Evolutionary conservation across 2,888 invertebrate genomes (phyloP).

Genomic region (Drosophila algonquin): DNA sequence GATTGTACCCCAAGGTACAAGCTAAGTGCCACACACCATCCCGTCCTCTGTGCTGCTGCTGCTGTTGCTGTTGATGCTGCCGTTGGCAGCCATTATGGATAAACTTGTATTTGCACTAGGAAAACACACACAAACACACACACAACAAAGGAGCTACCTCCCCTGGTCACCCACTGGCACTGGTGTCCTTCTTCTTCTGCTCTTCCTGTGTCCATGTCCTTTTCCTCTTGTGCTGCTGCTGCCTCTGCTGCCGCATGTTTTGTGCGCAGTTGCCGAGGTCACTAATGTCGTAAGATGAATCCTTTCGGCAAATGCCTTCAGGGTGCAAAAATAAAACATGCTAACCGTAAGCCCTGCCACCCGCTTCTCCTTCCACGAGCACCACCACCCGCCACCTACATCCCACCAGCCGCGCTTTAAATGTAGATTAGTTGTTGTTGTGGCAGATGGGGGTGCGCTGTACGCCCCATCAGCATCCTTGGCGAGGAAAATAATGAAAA

Average conservation of each 20-base stretch:
- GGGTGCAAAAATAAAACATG: constrained; percentile 80
- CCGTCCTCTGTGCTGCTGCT: constrained; percentile 22
- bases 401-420: constrained; percentile 52
- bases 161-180: not conserved
- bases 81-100: constrained; percentile 76
- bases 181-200: constrained; percentile 10
- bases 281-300: constrained; percentile 82
- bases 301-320: constrained; percentile 78
- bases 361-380: not conserved
- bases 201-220: constrained; percentile 15
- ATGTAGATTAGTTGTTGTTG: constrained; percentile 77
- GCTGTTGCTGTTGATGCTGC: constrained; percentile 52
- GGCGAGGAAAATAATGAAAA: constrained; percentile 79
- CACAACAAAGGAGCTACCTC: constrained; percentile 62
- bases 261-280: constrained; percentile 79
- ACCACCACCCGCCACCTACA: not conserved
- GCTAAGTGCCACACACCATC: constrained; percentile 30
- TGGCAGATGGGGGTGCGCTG: constrained; percentile 23
- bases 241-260: constrained; percentile 47
- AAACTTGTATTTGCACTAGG: constrained; percentile 77
- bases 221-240: not conserved
- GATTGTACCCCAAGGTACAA: constrained; percentile 77
- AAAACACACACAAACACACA: constrained; percentile 19
- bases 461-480: constrained; percentile 35
- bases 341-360: constrained; percentile 35